A percentile compares a stretch with the other conserved stretches of the same genome.
phyloP scores from a whole-genome alignment of 2,113 vertebrate genomes.

The Leuciscus idus region DNA sequence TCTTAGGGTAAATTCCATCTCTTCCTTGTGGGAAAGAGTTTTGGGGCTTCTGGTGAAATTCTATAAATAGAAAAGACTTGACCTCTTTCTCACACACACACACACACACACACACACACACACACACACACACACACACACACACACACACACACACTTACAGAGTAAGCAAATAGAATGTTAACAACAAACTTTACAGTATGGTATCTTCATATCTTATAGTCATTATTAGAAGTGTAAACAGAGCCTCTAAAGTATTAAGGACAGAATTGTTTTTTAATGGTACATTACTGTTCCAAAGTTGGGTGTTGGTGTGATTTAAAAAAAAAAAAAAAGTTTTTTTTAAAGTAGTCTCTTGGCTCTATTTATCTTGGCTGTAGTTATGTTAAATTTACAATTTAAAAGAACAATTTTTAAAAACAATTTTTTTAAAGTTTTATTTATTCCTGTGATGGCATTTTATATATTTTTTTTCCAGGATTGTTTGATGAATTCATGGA shows the following conservation, averaged over 20 bases:
- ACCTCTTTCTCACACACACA: not conserved
- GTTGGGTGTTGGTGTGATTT: not conserved
- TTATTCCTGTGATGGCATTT: no score
- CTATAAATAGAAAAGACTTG: not conserved
- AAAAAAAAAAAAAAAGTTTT: no score
- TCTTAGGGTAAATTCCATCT: not conserved
- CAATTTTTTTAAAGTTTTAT: no score
- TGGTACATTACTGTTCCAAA: not conserved
- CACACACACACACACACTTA: not conserved
- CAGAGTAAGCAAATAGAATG: not conserved
- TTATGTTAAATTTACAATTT: no score
- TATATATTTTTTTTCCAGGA: no score
- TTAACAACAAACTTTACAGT: not conserved
- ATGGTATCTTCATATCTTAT: not conserved
- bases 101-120: not conserved
- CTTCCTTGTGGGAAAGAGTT: slow-evolving; percentile 6
- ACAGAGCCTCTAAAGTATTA: not conserved
- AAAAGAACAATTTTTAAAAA: no score
- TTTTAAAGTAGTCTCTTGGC: not conserved
- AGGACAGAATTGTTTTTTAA: not conserved
- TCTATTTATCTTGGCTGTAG: not conserved
- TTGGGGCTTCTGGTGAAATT: not conserved
- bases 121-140: no score
- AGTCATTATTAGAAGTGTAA: not conserved
- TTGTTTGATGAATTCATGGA: no score